Evolutionary conservation across 2,113 vertebrate species (phyloP).

Genomic region (Labeo rohita): DNA sequence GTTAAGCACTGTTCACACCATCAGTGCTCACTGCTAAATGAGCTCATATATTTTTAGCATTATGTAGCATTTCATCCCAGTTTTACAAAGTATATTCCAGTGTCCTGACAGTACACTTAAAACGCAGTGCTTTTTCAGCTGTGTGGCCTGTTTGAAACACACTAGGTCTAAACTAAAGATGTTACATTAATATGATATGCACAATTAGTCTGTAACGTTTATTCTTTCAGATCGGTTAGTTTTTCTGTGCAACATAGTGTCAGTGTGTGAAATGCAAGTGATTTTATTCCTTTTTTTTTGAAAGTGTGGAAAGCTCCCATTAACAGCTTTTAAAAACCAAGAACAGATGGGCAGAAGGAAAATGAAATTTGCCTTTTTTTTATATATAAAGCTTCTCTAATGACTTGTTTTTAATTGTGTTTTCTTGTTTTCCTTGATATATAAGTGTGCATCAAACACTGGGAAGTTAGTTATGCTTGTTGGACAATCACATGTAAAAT

Average conservation of each 20-base stretch:
- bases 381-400: background rate
- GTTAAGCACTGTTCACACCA: background rate
- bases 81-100: background rate
- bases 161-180: background rate
- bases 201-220: background rate
- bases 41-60: background rate
- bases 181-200: background rate
- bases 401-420: background rate
- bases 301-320: constrained; percentile 16
- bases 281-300: constrained; percentile 20
- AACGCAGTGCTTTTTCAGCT: background rate
- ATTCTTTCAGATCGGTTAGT: background rate
- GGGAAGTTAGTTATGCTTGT: background rate
- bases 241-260: background rate
- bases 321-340: constrained; percentile 28
- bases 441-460: background rate
- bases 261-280: constrained; percentile 4
- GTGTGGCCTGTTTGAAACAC: background rate
- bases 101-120: background rate
- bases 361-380: constrained; percentile 29
- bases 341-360: constrained; percentile 31
- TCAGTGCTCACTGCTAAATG: background rate
- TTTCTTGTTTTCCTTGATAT: background rate
- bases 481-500: background rate
- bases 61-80: constrained; percentile 11